Base-by-base conservation (phyloP, 2,888 invertebrate genomes). In the Halictus ligatus region DNA sequence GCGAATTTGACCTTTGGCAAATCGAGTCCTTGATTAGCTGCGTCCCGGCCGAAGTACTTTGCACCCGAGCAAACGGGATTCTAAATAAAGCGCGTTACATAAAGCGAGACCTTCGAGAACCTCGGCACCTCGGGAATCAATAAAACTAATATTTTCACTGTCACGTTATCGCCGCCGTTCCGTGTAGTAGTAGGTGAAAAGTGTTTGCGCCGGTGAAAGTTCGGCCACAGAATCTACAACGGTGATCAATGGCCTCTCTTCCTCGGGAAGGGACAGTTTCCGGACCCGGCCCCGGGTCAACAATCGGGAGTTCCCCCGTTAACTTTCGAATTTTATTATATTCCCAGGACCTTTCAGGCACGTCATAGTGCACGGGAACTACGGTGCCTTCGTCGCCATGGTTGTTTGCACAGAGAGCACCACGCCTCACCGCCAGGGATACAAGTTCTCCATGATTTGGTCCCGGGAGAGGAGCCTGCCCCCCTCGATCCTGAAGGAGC, bases 361-460 rank as follows among this genome's bases (percentile, higher is more conserved):
- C 75, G 75, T 90, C 46, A 76, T 90, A 71, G 50, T 90, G 50
- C 83, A 69, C 18, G 84, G 75, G 18, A 77, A 91, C 75, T 89
- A 91, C 73, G 78, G 79, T 54, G 86, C 84, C 21, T 81, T 82
- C 58, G 84, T 90, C 46, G 89, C 86, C 67, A 91, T 89, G 87
- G 73, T 91, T 46, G 85, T 89, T 75, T 89, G 91, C 81, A 84
- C 87, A 13, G 84, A 83, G 69, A 82, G 88, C 69, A 86, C 72
- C 79, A 71, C 71, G 76, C 48, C 79, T 29, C 67, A 75, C 78
- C 83, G 83, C 15, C 85, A 78, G 67, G 73, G 82, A 74, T 82
- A 84, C 81, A 87, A 89, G 86, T 92, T 92, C 78, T 85, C 88
- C 54, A 92, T 92, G 91, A 92, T 92, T 85, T 89, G 88, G 81